phyloP scores from a whole-genome alignment of 92 coral and sea anemone species.

The Micromussa lordhowensis region DNA sequence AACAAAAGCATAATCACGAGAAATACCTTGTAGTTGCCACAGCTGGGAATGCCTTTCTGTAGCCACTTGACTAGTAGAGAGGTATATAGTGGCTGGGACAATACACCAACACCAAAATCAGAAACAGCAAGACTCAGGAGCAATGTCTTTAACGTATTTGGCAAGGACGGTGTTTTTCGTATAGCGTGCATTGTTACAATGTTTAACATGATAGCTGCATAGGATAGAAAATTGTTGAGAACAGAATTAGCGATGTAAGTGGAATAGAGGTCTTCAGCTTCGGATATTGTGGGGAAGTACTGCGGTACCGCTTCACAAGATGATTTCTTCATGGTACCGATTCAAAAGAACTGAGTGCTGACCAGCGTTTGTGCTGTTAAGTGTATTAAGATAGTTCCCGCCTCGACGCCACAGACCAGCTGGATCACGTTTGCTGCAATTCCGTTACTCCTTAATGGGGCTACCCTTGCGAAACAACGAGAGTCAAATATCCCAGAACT shows the following conservation, averaged over 20 bases:
- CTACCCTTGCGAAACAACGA: not conserved
- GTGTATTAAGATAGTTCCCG: not conserved
- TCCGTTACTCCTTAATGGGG: not conserved
- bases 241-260: not conserved
- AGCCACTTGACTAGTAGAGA: not conserved
- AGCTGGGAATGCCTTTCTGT: not conserved
- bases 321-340: not conserved
- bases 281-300: not conserved
- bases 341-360: not conserved
- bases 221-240: not conserved
- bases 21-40: not conserved
- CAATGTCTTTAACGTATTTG: slow-evolving; percentile 7
- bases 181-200: slow-evolving; percentile 3
- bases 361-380: not conserved
- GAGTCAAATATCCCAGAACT: not conserved
- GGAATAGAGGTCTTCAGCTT: not conserved
- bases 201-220: not conserved
- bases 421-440: not conserved
- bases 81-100: not conserved
- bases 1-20: not conserved
- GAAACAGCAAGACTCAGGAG: slow-evolving; percentile 23
- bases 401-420: not conserved
- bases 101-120: slow-evolving; percentile 2
- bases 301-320: not conserved
- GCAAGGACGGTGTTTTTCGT: slow-evolving; percentile 12